phyloP scores from a whole-genome alignment of 2,113 vertebrate genomes.

The Dunckerocampus dactyliophorus region DNA sequence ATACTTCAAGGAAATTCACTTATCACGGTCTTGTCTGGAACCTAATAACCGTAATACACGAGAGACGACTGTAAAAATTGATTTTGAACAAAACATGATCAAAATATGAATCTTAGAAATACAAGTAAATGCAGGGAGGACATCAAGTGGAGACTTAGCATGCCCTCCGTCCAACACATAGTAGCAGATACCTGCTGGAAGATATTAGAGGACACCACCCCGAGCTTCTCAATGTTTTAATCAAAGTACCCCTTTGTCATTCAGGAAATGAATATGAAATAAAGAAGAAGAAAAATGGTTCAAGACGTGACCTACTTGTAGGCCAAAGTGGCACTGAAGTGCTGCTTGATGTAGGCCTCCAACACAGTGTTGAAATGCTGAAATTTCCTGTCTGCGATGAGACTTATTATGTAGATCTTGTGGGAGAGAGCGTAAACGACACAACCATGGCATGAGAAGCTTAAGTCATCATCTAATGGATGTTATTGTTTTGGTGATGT shows the following conservation, averaged over 20 bases:
- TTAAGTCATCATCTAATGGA: conserved; percentile 14
- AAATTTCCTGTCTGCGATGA: conserved; percentile 96
- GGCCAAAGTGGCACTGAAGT: conserved; percentile 94
- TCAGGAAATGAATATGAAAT: background rate
- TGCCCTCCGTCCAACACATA: too few species aligned
- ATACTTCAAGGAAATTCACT: too few species aligned
- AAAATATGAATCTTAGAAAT: too few species aligned
- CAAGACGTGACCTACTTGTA: conserved; percentile 85
- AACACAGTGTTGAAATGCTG: conserved; percentile 96
- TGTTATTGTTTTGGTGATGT: conserved; percentile 16
- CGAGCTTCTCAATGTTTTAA: too few species aligned
- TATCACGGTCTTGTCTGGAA: too few species aligned
- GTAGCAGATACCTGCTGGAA: too few species aligned
- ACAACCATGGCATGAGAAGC: conserved; percentile 7
- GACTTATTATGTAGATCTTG: conserved; percentile 94
- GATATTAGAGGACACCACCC: too few species aligned
- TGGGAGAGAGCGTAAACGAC: conserved; percentile 17
- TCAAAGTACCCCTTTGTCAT: background rate
- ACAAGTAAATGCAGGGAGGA: too few species aligned
- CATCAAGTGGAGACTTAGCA: too few species aligned
- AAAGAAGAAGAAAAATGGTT: background rate
- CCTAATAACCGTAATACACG: too few species aligned
- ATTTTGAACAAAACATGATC: too few species aligned
- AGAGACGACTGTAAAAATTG: too few species aligned
- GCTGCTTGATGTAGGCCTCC: conserved; percentile 97